A percentile compares a stretch with the other conserved stretches of the same genome.
phyloP scores from a whole-genome alignment of 2,113 vertebrate genomes.

The Ailuropoda melanoleuca region DNA sequence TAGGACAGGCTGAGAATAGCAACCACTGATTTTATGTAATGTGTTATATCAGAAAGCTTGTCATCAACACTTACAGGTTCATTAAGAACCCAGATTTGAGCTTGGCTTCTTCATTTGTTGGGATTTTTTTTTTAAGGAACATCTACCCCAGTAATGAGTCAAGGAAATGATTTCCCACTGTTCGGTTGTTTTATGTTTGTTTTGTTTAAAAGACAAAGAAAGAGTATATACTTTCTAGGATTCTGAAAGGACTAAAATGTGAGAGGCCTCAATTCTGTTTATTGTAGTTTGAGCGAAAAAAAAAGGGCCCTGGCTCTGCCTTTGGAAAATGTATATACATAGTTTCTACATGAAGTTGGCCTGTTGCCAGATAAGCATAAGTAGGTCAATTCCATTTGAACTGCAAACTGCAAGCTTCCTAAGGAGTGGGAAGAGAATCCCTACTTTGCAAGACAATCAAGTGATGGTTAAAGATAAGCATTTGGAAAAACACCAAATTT shows the following conservation, averaged over 20 bases:
- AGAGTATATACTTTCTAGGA: not conserved
- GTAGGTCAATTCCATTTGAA: not conserved
- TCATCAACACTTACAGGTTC: not conserved
- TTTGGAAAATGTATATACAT: not conserved
- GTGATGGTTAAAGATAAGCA: not conserved
- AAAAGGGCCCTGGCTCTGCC: not conserved
- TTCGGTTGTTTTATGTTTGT: not conserved
- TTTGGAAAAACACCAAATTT: constrained; percentile 3
- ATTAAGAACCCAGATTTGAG: not conserved
- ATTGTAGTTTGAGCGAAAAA: not conserved
- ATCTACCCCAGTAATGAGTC: not conserved
- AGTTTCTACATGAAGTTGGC: not conserved
- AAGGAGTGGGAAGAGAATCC: not conserved
- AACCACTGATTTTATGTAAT: not conserved
- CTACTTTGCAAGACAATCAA: not conserved
- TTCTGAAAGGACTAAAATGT: not conserved
- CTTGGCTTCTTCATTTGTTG: not conserved
- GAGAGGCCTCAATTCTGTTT: not conserved
- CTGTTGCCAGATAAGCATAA: not conserved
- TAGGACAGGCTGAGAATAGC: not conserved
- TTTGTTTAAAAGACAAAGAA: not conserved
- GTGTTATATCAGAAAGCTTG: not conserved
- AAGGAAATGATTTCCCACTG: not conserved
- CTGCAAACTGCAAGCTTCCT: not conserved
- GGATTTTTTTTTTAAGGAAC: not conserved